A percentile compares a stretch with the other conserved stretches of the same genome.
These are phyloP conservation scores for Drosophila simulans DNA, from an alignment of 1,140 invertebrate species.

Conservation along the genomic window DNA sequence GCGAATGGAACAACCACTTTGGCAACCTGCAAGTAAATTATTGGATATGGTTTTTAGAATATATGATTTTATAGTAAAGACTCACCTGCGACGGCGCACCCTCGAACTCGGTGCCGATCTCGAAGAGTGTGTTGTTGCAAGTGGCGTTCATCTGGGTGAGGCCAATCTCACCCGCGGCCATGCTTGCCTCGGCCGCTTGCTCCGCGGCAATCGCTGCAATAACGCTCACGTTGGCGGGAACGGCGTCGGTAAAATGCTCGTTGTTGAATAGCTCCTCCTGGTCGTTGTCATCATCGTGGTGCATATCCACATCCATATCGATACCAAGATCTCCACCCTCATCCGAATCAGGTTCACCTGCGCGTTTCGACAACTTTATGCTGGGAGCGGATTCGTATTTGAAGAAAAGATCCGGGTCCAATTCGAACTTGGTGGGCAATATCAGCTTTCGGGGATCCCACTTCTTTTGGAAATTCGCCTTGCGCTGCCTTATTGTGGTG, in stretches of 20 bases:
- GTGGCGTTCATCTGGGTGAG: constrained; percentile 13
- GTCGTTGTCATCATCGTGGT: constrained; percentile 54
- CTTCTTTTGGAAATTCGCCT: constrained; percentile 77
- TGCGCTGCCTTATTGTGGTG: constrained; percentile 60
- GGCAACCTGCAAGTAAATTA: constrained; percentile 84
- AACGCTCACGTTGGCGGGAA: constrained; percentile 26
- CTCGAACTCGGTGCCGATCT: constrained; percentile 78
- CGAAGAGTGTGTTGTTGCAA: constrained; percentile 71
- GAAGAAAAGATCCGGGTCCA: constrained; percentile 62
- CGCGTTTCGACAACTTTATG: constrained; percentile 47
- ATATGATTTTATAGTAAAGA: too few species aligned
- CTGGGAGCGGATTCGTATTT: constrained; percentile 66
- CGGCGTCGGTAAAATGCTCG: constrained; percentile 54
- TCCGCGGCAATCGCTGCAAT: constrained; percentile 3
- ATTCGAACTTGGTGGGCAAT: constrained; percentile 70
- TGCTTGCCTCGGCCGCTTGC: constrained; percentile 37
- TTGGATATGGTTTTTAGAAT: background rate
- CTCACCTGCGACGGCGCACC: constrained; percentile 77
- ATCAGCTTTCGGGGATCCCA: constrained; percentile 80
- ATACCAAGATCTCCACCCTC: constrained; percentile 32
- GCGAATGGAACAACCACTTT: constrained; percentile 89
- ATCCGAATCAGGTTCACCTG: constrained; percentile 43
- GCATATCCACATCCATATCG: constrained; percentile 23
- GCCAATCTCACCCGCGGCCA: constrained; percentile 33
- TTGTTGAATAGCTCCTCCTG: constrained; percentile 66